Evolutionary conservation across 2,888 invertebrate species (phyloP).

Genomic region (Ecdyonurus torrentis): DNA sequence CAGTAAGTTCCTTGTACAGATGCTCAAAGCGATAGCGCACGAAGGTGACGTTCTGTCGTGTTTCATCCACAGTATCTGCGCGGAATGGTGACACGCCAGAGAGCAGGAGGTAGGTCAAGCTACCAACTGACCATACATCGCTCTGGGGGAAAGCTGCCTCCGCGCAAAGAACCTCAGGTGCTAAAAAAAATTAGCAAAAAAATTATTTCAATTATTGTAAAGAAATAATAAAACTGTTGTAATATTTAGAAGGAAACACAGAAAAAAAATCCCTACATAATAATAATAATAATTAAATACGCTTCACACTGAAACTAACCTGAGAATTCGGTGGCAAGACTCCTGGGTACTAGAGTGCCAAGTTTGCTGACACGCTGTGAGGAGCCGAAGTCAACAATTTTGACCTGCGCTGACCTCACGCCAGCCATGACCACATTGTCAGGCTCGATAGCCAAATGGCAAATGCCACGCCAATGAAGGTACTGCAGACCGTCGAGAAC

Average conservation of each 20-base stretch:
- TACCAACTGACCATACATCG: conserved; percentile 93
- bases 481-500: conserved; percentile 82
- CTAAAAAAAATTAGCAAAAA: conserved; percentile 28
- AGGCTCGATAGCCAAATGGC: conserved; percentile 81
- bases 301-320: too few relatives aligned
- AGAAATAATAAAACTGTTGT: background rate
- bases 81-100: conserved; percentile 87
- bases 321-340: conserved; percentile 1
- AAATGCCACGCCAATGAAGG: conserved; percentile 83
- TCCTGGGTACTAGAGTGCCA: conserved; percentile 49
- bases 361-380: conserved; percentile 66
- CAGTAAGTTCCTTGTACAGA: conserved; percentile 85
- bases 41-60: conserved; percentile 78
- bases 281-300: too few relatives aligned
- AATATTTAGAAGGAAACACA: too few relatives aligned
- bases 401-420: conserved; percentile 68
- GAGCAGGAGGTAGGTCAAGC: conserved; percentile 76
- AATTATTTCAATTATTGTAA: background rate
- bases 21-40: conserved; percentile 88
- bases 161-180: conserved; percentile 77
- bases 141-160: conserved; percentile 79
- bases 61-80: conserved; percentile 66
- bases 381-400: conserved; percentile 82
- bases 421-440: conserved; percentile 89
- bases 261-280: too few relatives aligned